Percentiles rank a stretch among this genome's conserved stretches.
phyloP scores from a whole-genome alignment of 1,140 invertebrate species.

The Luehdorfia chinensis region DNA sequence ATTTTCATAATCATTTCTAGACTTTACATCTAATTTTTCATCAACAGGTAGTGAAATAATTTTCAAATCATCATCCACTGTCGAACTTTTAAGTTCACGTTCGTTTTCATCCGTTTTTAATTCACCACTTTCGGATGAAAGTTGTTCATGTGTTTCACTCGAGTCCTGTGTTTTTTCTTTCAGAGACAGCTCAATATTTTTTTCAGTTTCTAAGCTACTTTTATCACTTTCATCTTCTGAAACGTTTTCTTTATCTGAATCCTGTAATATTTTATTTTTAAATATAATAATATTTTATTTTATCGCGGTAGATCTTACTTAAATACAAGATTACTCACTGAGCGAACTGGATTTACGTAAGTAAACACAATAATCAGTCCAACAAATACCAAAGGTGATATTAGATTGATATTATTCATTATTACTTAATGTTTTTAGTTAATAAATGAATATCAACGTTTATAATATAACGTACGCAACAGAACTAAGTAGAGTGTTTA shows the following conservation, averaged over 20 bases:
- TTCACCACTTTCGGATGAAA: not conserved
- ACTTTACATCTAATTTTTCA: not conserved
- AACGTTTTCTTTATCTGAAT: not conserved
- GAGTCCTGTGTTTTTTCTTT: not conserved
- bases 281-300: not conserved
- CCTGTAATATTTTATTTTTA: not conserved
- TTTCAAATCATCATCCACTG: too few relatives aligned
- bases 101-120: not conserved
- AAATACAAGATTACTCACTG: not conserved
- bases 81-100: too few relatives aligned
- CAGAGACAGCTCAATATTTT: not conserved
- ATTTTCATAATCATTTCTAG: not conserved
- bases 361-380: not conserved
- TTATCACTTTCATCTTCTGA: not conserved
- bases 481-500: not conserved
- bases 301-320: too few relatives aligned
- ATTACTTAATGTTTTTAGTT: too few relatives aligned
- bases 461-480: constrained; percentile 2
- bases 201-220: not conserved
- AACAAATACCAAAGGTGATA: too few relatives aligned
- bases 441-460: too few relatives aligned
- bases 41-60: too few relatives aligned
- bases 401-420: too few relatives aligned
- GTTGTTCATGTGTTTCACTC: not conserved
- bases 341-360: not conserved